Percentiles rank a stretch among this genome's conserved stretches.
Evolutionary conservation across 2,888 invertebrate species (phyloP).

Genomic region (Temnothorax unifasciatus): DNA sequence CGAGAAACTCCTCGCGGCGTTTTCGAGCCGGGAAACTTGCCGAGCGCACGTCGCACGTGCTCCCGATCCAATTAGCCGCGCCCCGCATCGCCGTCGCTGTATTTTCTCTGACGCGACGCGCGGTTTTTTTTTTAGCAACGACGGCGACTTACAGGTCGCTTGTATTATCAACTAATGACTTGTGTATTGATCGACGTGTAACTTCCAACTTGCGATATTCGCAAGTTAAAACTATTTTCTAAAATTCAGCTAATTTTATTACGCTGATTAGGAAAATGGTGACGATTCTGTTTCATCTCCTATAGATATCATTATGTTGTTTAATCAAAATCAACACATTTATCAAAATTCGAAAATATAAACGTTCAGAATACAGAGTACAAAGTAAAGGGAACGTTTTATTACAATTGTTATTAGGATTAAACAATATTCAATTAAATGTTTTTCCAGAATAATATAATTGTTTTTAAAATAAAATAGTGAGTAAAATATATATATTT

Average conservation of each 20-base stretch:
- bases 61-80: conserved; percentile 57
- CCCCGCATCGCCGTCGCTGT: background rate
- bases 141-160: background rate
- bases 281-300: background rate
- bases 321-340: background rate
- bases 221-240: background rate
- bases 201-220: background rate
- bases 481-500: background rate
- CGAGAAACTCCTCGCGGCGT: conserved; percentile 62
- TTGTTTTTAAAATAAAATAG: background rate
- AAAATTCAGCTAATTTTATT: background rate
- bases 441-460: background rate
- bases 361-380: background rate
- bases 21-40: conserved; percentile 61
- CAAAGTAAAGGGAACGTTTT: background rate
- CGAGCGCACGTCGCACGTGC: conserved; percentile 68
- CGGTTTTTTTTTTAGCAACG: background rate
- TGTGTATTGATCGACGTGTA: background rate
- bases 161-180: background rate
- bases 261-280: background rate
- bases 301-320: background rate
- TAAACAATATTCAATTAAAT: background rate
- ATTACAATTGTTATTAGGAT: background rate
- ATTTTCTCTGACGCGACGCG: background rate
- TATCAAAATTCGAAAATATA: background rate